Evolutionary conservation across 2,797 vertebrate species (phyloP), one percentile per base, ranked within the genome.

Genomic region (Enteromius fasciolatus): DNA sequence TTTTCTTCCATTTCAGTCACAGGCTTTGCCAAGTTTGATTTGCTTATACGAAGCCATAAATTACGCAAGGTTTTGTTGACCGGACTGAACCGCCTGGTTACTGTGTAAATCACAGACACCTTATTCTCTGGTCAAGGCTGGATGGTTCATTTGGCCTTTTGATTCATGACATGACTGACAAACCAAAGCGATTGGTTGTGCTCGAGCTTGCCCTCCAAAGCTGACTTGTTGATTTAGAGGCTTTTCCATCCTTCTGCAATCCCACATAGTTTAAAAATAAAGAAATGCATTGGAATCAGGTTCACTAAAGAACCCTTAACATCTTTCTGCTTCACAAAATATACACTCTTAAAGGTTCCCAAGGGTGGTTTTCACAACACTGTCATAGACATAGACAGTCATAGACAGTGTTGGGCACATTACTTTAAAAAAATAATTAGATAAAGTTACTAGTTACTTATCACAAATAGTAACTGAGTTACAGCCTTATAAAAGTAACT

Each of bases 171-270:
- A 67, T 85, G 63, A 76, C 82, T 77, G 82, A 82, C 59, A 75
- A 64, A 70, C 48, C 78, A 87, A 88, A 91, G 75, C 78, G 81
- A 91, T 89, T 89, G 66, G 76, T 57, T 77, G 77, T 63, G 46
- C 41, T 41, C 39, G n/a, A 68, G 80, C 80, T 90, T 89, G 86
- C 85, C 88, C 87, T 88, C 85, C 87, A 86, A 91, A 88, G 87
- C 90, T 90, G 90, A 90, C 88, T 84, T 93, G 92, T 92, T 93
- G 93, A 92, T 92, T 85, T 41, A 86, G 31, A 25, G 46, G 78
- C 87, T 86, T 87, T 75, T 70, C 18, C 83, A 82, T 79, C 81
- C 64, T 2, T 85, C 81, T 83, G 78, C 80, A 25, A 25, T 61
- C 11, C 23, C 8, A 57, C 59, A 52, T 66, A 54, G 46, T 52